A percentile compares a stretch with the other conserved stretches of the same genome.
Conservation (phyloP, 2,113 vertebrate species). For the Lepidothrix coronata region DNA sequence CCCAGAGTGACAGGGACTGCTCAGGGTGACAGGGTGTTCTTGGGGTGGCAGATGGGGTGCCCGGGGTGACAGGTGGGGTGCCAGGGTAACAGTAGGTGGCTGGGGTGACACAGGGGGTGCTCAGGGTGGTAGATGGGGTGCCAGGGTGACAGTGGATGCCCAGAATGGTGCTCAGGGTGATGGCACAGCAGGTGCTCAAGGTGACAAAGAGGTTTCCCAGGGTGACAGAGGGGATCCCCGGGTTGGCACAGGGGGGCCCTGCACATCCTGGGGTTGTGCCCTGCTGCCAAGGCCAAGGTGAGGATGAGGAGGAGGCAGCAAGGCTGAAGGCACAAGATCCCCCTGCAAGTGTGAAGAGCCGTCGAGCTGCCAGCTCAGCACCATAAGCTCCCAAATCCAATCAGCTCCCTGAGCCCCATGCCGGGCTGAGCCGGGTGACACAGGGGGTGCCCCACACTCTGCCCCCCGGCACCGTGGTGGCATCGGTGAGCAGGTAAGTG, state of each 20-base stretch:
- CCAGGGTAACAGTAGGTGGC: too few species aligned
- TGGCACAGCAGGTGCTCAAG: background rate
- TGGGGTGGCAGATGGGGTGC: background rate
- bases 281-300: fast-evolving
- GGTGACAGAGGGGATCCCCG: background rate
- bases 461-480: fast-evolving
- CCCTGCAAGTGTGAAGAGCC: background rate
- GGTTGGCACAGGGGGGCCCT: too few species aligned
- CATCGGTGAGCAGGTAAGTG: fast-evolving
- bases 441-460: background rate
- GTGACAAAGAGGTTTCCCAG: background rate
- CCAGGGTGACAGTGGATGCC: background rate
- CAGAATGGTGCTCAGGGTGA: background rate
- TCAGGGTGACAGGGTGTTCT: too few species aligned
- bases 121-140: background rate
- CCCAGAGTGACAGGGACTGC: fast-evolving
- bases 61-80: background rate
- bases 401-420: background rate
- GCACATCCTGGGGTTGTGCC: background rate
- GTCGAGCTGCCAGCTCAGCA: background rate
- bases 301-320: background rate
- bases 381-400: background rate
- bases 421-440: background rate
- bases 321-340: background rate
- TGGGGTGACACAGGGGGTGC: background rate